These are phyloP conservation scores for Iguana delicatissima DNA, from an alignment of 2,797 vertebrate genomes.

Conservation along the genomic window DNA sequence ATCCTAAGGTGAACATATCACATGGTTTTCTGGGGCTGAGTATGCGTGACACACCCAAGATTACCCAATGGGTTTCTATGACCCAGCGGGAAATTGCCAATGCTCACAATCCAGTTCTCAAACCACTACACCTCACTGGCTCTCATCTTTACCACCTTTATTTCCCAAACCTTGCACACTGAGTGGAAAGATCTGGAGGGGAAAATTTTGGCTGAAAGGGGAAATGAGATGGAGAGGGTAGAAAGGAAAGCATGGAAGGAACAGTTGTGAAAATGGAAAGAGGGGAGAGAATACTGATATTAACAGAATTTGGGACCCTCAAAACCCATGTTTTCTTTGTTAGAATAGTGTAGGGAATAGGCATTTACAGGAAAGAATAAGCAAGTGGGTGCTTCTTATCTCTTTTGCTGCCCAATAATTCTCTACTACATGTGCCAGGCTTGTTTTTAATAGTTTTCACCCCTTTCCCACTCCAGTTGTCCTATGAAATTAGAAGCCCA, in stretches of 20 bases:
- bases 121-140: no score
- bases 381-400: not conserved
- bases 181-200: not conserved
- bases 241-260: not conserved
- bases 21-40: no score
- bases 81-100: no score
- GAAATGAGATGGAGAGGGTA: no score
- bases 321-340: not conserved
- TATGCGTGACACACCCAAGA: no score
- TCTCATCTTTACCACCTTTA: not conserved
- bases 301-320: not conserved
- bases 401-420: not conserved
- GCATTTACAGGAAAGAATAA: not conserved
- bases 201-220: not conserved
- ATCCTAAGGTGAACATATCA: no score
- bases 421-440: not conserved
- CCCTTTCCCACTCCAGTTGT: not conserved
- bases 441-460: not conserved
- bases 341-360: not conserved
- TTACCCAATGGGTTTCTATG: no score
- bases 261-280: not conserved
- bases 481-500: not conserved
- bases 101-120: no score
- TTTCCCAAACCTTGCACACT: not conserved
- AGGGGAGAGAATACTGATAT: not conserved